Conservation (phyloP, 1,140 invertebrate species). For the Caenorhabditis inopinata region DNA sequence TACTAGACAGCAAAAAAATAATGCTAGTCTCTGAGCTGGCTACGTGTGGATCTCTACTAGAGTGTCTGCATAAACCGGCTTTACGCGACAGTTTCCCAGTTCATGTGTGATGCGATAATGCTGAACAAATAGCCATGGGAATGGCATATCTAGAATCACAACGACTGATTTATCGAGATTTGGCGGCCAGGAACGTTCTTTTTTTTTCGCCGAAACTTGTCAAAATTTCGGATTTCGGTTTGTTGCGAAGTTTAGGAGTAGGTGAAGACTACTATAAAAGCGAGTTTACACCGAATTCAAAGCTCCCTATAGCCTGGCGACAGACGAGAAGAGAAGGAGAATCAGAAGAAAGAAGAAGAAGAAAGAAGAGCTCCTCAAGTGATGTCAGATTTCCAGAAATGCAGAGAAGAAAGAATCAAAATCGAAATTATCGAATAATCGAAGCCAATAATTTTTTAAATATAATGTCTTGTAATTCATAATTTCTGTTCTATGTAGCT, state of each 20-base stretch:
- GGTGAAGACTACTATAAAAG: slow-evolving; percentile 99
- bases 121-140: slow-evolving; percentile 87
- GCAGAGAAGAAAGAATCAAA: too few relatives aligned
- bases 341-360: too few relatives aligned
- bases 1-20: slow-evolving; percentile 85
- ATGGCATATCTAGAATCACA: slow-evolving; percentile 79
- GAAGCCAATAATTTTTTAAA: too few relatives aligned
- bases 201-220: slow-evolving; percentile 86
- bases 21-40: slow-evolving; percentile 97
- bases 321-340: too few relatives aligned
- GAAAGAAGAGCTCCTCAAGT: too few relatives aligned
- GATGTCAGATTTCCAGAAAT: too few relatives aligned
- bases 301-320: slow-evolving; percentile 97
- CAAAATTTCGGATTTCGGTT: slow-evolving; percentile 95
- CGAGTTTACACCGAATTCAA: slow-evolving; percentile 95
- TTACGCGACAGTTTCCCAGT: slow-evolving; percentile 84
- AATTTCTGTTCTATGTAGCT: too few relatives aligned
- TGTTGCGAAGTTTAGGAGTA: slow-evolving; percentile 89
- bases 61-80: slow-evolving; percentile 89
- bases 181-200: slow-evolving; percentile 93
- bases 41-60: slow-evolving; percentile 85
- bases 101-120: slow-evolving; percentile 74
- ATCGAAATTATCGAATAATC: too few relatives aligned
- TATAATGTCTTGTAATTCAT: too few relatives aligned
- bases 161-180: slow-evolving; percentile 88